Evolutionary conservation across 1,140 invertebrate species (phyloP).

Genomic region (Cherax quadricarinatus): DNA sequence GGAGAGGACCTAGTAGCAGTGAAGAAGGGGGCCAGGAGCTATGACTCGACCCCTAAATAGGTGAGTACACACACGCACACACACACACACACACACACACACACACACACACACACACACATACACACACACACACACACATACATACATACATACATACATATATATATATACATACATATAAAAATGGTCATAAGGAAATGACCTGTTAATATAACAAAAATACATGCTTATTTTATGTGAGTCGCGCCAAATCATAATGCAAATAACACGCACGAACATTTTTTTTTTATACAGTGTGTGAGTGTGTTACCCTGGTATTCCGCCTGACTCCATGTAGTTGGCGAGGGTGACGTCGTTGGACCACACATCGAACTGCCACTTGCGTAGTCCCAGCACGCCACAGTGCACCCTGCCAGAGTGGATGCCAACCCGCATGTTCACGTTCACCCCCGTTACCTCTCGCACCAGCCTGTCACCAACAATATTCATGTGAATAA

Average conservation of each 20-base stretch:
- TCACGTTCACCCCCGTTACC: constrained; percentile 92
- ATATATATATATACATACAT: constrained; percentile 45
- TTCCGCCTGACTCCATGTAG: constrained; percentile 96
- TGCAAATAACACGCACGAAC: too few species aligned
- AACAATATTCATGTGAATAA: background rate
- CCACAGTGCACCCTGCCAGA: constrained; percentile 95
- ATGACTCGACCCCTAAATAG: too few species aligned
- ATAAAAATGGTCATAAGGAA: background rate
- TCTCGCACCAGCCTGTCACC: constrained; percentile 86
- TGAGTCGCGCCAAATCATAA: too few species aligned
- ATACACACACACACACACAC: constrained; percentile 23
- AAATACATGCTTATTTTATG: too few species aligned
- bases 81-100: too few species aligned
- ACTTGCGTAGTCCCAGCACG: constrained; percentile 92
- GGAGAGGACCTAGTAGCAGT: too few species aligned
- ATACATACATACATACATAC: constrained; percentile 44
- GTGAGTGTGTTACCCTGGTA: constrained; percentile 85
- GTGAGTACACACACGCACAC: too few species aligned
- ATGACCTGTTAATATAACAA: too few species aligned
- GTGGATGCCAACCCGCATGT: constrained; percentile 97
- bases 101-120: background rate
- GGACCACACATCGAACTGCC: constrained; percentile 96
- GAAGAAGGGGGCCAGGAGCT: too few species aligned
- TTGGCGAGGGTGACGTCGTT: constrained; percentile 97
- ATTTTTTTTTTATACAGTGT: too few species aligned